phyloP scores from a whole-genome alignment of 2,113 vertebrate species.

The Callocephalon fimbriatum region DNA sequence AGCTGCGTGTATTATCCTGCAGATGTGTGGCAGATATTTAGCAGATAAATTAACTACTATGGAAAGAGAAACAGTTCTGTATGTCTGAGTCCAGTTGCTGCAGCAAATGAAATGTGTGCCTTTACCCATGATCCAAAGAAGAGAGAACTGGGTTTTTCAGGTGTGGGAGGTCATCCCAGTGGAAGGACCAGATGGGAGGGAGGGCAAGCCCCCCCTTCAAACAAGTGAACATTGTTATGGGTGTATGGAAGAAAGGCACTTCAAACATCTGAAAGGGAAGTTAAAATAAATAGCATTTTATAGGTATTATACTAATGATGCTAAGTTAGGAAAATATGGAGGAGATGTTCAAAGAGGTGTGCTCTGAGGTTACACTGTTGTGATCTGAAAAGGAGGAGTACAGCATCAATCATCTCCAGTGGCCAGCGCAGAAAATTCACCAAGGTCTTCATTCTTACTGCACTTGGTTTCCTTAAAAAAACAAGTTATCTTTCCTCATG shows the following conservation, averaged over 20 bases:
- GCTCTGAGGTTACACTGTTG: not conserved
- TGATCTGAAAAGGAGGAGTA: not conserved
- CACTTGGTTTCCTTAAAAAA: not conserved
- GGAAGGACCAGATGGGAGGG: not conserved
- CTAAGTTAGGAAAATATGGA: not conserved
- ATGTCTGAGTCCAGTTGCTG: not conserved
- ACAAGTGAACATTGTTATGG: accelerated
- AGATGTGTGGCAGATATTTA: not conserved
- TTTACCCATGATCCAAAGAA: not conserved
- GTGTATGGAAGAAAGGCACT: too few species aligned
- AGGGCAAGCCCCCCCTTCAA: not conserved
- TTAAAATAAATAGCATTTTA: not conserved
- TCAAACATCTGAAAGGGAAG: not conserved
- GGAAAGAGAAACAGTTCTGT: not conserved
- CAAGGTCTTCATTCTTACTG: not conserved
- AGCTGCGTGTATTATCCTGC: not conserved
- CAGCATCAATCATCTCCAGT: not conserved
- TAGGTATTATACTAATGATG: not conserved
- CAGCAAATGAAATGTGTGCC: accelerated
- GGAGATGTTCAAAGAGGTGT: not conserved
- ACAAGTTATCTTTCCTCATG: not conserved
- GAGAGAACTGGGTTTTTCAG: not conserved
- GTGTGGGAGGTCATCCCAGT: not conserved
- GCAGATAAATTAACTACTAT: not conserved
- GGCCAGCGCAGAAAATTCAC: not conserved